phyloP scores from a whole-genome alignment of 1,140 invertebrate genomes.

The Drosophila mojavensis region DNA sequence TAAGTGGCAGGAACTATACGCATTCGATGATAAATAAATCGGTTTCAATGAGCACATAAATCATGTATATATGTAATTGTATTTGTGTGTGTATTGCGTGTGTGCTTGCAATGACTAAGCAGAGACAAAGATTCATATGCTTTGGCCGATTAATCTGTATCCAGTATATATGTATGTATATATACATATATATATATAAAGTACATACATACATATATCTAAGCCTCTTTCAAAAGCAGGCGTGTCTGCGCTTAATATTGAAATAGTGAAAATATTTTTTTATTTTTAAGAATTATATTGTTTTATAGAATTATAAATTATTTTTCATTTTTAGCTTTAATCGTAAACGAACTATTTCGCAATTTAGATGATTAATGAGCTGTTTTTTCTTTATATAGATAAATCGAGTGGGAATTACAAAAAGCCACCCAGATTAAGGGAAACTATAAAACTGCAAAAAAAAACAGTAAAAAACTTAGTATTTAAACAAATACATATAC shows the following conservation, averaged over 20 bases:
- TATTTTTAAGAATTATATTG: too few species aligned
- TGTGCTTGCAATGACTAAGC: neutral
- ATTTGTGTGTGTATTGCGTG: neutral
- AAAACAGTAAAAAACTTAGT: too few species aligned
- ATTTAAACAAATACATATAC: too few species aligned
- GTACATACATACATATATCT: too few species aligned
- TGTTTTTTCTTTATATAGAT: neutral
- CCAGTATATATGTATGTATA: neutral
- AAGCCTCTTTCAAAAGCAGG: too few species aligned
- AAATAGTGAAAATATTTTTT: too few species aligned
- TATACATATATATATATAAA: too few species aligned
- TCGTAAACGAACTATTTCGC: neutral
- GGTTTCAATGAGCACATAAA: neutral
- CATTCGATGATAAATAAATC: slow-evolving; percentile 2
- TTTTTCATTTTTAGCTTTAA: neutral
- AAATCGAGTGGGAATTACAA: neutral
- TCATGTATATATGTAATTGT: neutral
- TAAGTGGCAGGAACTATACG: neutral
- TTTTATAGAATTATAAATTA: too few species aligned
- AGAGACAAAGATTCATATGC: neutral
- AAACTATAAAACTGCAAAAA: neutral
- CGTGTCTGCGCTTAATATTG: too few species aligned
- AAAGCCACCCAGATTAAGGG: neutral
- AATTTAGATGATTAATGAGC: slow-evolving; percentile 1
- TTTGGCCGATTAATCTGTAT: neutral